Conservation (phyloP, 64 coral and sea anemone genomes). For the Dendronephthya gigantea region DNA sequence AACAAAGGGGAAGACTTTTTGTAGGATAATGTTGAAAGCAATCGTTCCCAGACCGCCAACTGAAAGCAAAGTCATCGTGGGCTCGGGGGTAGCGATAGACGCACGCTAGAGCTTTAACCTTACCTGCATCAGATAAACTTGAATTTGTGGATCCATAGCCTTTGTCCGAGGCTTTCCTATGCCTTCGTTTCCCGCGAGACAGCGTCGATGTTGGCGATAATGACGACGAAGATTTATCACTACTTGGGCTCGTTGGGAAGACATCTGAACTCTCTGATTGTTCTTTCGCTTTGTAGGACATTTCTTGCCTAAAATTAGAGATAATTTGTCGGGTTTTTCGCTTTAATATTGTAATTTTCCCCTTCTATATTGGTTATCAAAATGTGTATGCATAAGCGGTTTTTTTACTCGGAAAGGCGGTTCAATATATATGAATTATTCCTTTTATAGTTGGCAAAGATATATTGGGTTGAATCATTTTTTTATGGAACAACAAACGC, state of each 20-base stretch:
- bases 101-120: background rate
- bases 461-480: background rate
- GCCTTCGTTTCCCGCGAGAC: background rate
- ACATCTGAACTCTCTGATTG: background rate
- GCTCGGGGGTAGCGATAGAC: no score
- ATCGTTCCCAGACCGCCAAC: no score
- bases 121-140: background rate
- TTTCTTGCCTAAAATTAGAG: constrained; percentile 3
- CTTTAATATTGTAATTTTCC: background rate
- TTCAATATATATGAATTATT: background rate
- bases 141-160: background rate
- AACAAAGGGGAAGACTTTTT: no score
- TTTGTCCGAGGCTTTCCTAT: background rate
- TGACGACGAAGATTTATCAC: background rate
- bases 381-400: no score
- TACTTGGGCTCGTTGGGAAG: background rate
- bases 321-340: background rate
- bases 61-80: no score
- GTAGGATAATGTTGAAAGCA: no score
- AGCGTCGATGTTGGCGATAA: background rate
- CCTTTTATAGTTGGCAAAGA: background rate
- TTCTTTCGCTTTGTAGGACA: background rate
- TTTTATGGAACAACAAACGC: no score
- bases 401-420: background rate
- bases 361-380: no score